phyloP scores from a whole-genome alignment of 2,888 invertebrate genomes.

The Hydrotaea diabolus region DNA sequence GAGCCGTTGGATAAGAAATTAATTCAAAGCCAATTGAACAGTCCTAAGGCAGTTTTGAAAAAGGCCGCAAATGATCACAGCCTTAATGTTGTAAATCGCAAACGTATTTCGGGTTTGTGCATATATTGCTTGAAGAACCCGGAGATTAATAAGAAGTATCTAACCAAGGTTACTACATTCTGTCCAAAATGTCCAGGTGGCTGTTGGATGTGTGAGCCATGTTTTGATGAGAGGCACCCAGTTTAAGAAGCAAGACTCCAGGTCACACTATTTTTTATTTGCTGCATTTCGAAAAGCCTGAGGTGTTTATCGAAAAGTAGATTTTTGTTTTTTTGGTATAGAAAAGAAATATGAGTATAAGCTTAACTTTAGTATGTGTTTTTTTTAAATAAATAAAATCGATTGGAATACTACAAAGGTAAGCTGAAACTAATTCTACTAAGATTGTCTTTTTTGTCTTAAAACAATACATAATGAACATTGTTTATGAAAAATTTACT shows the following conservation, averaged over 20 bases:
- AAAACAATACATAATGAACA: too few relatives aligned
- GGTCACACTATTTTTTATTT: too few relatives aligned
- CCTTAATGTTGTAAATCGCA: constrained; percentile 75
- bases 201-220: constrained; percentile 79
- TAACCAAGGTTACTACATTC: constrained; percentile 76
- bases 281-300: too few relatives aligned
- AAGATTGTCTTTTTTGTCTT: too few relatives aligned
- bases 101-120: constrained; percentile 78
- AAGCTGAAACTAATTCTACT: too few relatives aligned
- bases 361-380: too few relatives aligned
- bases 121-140: constrained; percentile 77
- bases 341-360: too few relatives aligned
- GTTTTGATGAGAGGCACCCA: constrained; percentile 74
- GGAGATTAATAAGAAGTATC: constrained; percentile 59
- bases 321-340: too few relatives aligned
- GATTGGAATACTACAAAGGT: too few relatives aligned
- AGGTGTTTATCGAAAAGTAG: too few relatives aligned
- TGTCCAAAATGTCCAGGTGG: constrained; percentile 79
- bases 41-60: constrained; percentile 75
- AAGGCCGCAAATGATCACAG: constrained; percentile 75
- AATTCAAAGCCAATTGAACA: constrained; percentile 64
- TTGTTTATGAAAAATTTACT: too few relatives aligned
- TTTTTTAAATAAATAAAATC: too few relatives aligned
- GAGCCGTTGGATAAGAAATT: constrained; percentile 46
- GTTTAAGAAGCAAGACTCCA: background rate